Conservation (phyloP, 2,797 vertebrate genomes). For the Coregonus ussuriensis region DNA sequence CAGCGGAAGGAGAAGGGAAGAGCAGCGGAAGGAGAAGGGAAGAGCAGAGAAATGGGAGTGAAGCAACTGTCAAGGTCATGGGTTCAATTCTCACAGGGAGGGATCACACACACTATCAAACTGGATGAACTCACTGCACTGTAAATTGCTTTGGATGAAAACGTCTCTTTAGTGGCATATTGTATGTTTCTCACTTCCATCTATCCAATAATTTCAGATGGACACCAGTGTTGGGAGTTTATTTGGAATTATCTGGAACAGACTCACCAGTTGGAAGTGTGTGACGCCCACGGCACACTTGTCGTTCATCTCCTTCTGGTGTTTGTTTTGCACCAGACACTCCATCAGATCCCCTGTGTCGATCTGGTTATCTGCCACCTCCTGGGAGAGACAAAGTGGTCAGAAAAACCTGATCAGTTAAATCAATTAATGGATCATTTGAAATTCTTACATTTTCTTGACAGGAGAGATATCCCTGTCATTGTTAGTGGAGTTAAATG, state of each 20-base stretch:
- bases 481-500: background rate
- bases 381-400: conserved; percentile 66
- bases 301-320: conserved; percentile 98
- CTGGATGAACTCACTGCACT: background rate
- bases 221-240: background rate
- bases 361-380: conserved; percentile 94
- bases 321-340: conserved; percentile 94
- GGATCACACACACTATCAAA: no score
- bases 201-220: background rate
- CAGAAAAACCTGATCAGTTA: background rate
- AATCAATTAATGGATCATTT: background rate
- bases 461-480: background rate
- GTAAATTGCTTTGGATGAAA: background rate
- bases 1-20: background rate
- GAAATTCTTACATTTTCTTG: background rate
- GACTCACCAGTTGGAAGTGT: conserved; percentile 94
- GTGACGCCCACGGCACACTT: conserved; percentile 93
- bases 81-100: background rate
- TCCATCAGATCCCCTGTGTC: conserved; percentile 97
- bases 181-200: background rate
- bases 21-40: background rate
- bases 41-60: background rate
- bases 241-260: no score
- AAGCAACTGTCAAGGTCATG: background rate
- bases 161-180: background rate